A percentile compares a stretch with the other conserved stretches of the same genome.
phyloP scores from a whole-genome alignment of 2,113 vertebrate species.

The Acanthochromis polyacanthus region DNA sequence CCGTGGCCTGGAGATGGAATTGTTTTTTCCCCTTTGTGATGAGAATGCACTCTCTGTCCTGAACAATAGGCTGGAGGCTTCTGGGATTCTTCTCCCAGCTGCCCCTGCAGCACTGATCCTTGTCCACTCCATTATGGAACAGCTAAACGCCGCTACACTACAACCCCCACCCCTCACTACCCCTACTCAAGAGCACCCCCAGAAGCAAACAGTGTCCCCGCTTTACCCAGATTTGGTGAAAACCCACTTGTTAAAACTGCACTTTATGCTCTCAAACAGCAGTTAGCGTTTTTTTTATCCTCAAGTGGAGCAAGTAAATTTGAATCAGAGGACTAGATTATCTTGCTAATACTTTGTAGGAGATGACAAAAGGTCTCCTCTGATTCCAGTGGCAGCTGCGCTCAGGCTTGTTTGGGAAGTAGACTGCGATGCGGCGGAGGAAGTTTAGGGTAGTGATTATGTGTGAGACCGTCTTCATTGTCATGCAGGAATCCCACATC shows the following conservation, averaged over 20 bases:
- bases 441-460: conserved; percentile 65
- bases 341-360: conserved; percentile 40
- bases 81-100: conserved; percentile 40
- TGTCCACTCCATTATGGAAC: conserved; percentile 68
- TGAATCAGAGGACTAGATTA: conserved; percentile 49
- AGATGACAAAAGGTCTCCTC: conserved; percentile 47
- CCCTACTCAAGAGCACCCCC: not conserved
- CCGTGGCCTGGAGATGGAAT: conserved; percentile 21
- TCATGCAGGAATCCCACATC: conserved; percentile 75
- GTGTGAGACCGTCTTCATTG: conserved; percentile 66
- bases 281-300: conserved; percentile 25
- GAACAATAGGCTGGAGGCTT: conserved; percentile 65
- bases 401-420: conserved; percentile 54
- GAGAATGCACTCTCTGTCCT: conserved; percentile 60
- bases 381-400: conserved; percentile 24
- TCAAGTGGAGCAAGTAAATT: conserved; percentile 27
- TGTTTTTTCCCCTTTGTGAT: conserved; percentile 7
- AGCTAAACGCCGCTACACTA: conserved; percentile 28
- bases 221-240: conserved; percentile 32
- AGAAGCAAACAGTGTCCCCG: conserved; percentile 2
- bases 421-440: conserved; percentile 42
- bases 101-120: conserved; percentile 52
- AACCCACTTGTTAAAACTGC: conserved; percentile 26
- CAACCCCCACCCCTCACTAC: not conserved
- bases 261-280: conserved; percentile 8